Evolutionary conservation across 2,797 vertebrate genomes (phyloP).

Genomic region (Menidia menidia): DNA sequence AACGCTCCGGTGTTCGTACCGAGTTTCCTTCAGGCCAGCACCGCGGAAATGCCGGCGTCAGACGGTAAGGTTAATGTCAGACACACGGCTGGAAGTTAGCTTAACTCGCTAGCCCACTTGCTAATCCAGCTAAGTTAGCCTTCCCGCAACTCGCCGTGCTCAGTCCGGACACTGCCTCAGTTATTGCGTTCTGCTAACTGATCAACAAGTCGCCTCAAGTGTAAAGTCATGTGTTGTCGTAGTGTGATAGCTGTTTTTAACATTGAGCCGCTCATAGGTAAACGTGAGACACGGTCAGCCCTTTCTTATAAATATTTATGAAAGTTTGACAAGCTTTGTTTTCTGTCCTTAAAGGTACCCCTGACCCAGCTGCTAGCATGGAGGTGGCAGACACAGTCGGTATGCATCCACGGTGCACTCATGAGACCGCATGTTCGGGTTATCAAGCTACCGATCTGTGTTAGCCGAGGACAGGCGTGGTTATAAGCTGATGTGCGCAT

Average conservation of each 20-base stretch:
- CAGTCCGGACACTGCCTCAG: conserved; percentile 8
- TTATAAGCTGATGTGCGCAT: conserved; percentile 2
- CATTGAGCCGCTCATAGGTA: background rate
- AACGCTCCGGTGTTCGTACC: conserved; percentile 95
- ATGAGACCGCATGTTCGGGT: conserved; percentile 3
- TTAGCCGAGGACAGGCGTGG: conserved; percentile 21
- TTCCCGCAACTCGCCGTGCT: conserved; percentile 37
- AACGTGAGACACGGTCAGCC: background rate
- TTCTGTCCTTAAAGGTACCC: conserved; percentile 82
- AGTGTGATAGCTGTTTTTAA: background rate
- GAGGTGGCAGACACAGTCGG: conserved; percentile 93
- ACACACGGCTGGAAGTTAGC: conserved; percentile 71
- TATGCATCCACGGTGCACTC: conserved; percentile 69
- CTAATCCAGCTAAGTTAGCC: conserved; percentile 74
- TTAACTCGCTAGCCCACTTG: conserved; percentile 60
- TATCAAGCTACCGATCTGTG: conserved; percentile 2
- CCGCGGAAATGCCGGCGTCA: conserved; percentile 75
- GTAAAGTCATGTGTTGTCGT: background rate
- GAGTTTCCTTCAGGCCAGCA: conserved; percentile 83
- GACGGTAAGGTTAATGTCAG: conserved; percentile 70
- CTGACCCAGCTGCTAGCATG: conserved; percentile 91
- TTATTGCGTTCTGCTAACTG: conserved; percentile 28
- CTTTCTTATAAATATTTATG: conserved; percentile 33
- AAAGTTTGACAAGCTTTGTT: conserved; percentile 55
- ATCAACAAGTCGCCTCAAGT: conserved; percentile 60